phyloP scores from a whole-genome alignment of 2,888 invertebrate genomes.

The Drepana falcataria region DNA sequence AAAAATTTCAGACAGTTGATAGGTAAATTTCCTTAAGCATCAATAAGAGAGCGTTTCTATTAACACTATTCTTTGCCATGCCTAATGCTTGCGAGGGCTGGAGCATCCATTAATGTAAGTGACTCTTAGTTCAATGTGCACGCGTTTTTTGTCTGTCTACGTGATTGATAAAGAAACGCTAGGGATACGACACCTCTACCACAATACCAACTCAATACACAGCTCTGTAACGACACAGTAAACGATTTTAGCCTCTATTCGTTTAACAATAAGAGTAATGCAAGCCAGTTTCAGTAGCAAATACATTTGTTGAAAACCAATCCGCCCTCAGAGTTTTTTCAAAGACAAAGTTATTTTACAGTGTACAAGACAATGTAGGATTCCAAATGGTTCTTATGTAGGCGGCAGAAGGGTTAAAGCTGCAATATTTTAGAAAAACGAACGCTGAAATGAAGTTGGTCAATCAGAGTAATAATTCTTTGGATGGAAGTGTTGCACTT shows the following conservation, averaged over 20 bases:
- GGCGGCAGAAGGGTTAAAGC: neutral
- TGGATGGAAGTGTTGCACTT: slow-evolving; percentile 30
- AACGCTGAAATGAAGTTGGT: slow-evolving; percentile 22
- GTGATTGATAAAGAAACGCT: slow-evolving; percentile 72
- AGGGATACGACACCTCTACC: slow-evolving; percentile 57
- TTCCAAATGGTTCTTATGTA: neutral
- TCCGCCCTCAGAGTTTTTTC: slow-evolving; percentile 28
- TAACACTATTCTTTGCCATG: slow-evolving; percentile 35
- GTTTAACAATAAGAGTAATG: slow-evolving; percentile 4
- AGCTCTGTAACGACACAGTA: neutral
- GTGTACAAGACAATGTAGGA: slow-evolving; percentile 3
- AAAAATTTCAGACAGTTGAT: no score
- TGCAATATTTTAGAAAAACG: slow-evolving; percentile 13
- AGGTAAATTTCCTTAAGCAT: neutral
- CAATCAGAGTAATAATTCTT: slow-evolving; percentile 33
- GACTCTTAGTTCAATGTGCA: slow-evolving; percentile 68
- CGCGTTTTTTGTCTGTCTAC: slow-evolving; percentile 65
- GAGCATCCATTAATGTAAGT: slow-evolving; percentile 67
- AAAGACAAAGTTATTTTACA: slow-evolving; percentile 25
- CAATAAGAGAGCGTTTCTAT: slow-evolving; percentile 1
- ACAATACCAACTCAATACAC: slow-evolving; percentile 8
- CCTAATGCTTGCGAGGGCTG: slow-evolving; percentile 36
- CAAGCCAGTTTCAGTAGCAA: neutral
- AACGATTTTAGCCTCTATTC: slow-evolving; percentile 4
- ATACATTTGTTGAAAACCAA: slow-evolving; percentile 18